phyloP scores from a whole-genome alignment of 2,113 vertebrate species.

The Hassar affinis region DNA sequence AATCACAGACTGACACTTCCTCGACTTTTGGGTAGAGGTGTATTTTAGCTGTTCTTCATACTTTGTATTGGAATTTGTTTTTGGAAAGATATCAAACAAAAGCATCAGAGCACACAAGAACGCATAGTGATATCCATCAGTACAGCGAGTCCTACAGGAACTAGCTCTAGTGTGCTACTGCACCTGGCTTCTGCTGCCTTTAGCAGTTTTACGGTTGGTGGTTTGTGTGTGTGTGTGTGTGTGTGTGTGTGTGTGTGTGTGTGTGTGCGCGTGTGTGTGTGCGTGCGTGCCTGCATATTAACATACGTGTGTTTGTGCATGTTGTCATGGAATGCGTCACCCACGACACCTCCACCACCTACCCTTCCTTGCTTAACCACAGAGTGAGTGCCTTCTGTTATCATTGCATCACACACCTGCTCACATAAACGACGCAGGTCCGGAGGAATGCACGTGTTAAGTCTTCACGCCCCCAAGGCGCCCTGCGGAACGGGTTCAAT shows the following conservation, averaged over 20 bases:
- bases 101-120: not conserved
- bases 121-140: not conserved
- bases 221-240: conserved; percentile 25
- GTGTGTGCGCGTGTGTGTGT: conserved; percentile 2
- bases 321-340: conserved; percentile 1
- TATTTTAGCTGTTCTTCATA: not conserved
- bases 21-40: not conserved
- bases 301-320: conserved; percentile 10
- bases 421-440: conserved; percentile 18
- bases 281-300: not conserved
- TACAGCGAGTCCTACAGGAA: not conserved
- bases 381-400: conserved; percentile 35
- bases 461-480: not conserved
- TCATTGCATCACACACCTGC: conserved; percentile 47
- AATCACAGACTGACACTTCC: not conserved
- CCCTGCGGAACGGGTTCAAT: conserved; percentile 1
- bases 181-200: conserved; percentile 45
- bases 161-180: not conserved
- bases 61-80: not conserved
- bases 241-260: conserved; percentile 19
- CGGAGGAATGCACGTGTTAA: not conserved
- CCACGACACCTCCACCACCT: not conserved
- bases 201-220: conserved; percentile 50
- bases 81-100: not conserved
- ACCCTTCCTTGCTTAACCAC: conserved; percentile 30